Base-by-base conservation (phyloP, 2,888 invertebrate genomes). In the Acronicta psi region DNA sequence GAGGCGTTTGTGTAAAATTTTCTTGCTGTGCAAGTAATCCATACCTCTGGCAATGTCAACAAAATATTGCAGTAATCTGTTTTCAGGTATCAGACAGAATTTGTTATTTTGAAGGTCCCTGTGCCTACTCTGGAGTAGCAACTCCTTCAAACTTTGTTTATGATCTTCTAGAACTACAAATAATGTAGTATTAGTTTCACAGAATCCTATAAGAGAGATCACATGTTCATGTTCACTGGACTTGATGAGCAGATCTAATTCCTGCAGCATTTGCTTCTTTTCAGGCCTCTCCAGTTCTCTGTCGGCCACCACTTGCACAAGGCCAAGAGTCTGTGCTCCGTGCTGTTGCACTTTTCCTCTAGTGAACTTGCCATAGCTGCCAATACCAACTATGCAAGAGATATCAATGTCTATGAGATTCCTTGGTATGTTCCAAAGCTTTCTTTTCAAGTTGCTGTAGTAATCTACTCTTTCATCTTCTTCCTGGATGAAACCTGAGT, bases 321-420 rank as follows among this genome's bases (percentile, higher is more conserved):
- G 86, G 0, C 95, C 89, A 5, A 91, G 91, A 43, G 90, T 94
- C 52, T 94, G 89, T 4, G 90, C 89, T 8, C 95, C 95, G 59
- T 96, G 95, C 77, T 96, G 96, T 64, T 95, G 95, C 0, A 97
- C 94, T 53, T 94, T 95, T 0, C 97, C 97, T 73, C 95, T 96
- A 16, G 97, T 96, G 29, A 98, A 96, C 70, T 96, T 96, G 0
- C 98, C 98, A 86, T 96, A 98, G 81, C 95, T 95, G 23, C 98
- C 98, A 10, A 96, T 92, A 0, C 97, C 97, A 40, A 97, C 91
- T 18, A 97, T 90, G 82, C 96, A 95, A 47, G 95, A 95, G 2
- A 96, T 95, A 79, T 97, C 96, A 49, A 97, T 95, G 41, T 96
- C 96, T 64, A 98, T 88, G 45, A 95, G 95, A 80, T 96, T 97